Evolutionary conservation across 1,140 invertebrate genomes (phyloP).

Genomic region (Lepidurus apus): DNA sequence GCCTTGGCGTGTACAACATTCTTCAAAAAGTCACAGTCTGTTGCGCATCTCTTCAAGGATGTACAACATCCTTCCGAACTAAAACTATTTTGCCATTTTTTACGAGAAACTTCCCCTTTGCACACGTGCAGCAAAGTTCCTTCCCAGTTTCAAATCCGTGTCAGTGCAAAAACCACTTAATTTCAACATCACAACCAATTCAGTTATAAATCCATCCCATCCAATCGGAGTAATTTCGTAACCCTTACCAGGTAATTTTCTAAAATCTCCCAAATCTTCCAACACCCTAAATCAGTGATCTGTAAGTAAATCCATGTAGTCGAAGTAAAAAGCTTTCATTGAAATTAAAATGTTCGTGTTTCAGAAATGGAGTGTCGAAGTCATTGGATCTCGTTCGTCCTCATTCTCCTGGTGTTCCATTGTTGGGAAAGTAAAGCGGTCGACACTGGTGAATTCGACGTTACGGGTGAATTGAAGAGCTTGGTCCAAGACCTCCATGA

Average conservation of each 20-base stretch:
- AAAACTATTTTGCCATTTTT: not conserved
- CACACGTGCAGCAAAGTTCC: not conserved
- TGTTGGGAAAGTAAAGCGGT: not conserved
- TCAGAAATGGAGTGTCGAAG: not conserved
- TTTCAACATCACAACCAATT: no score
- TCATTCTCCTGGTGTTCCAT: not conserved
- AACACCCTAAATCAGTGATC: no score
- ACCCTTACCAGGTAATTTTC: no score
- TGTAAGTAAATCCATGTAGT: no score
- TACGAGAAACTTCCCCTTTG: not conserved
- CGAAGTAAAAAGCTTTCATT: no score
- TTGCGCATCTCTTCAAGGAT: not conserved
- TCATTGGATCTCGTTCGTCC: not conserved
- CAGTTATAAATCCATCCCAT: no score
- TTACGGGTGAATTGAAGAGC: conserved; percentile 14
- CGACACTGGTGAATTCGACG: not conserved
- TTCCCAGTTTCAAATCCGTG: not conserved
- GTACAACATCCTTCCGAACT: conserved; percentile 3
- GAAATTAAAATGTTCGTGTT: not conserved
- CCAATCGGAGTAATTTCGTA: no score
- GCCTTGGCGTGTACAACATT: not conserved
- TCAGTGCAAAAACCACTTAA: not conserved
- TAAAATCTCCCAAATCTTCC: no score
- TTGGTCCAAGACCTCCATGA: not conserved
- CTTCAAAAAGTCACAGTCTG: not conserved